A percentile compares a stretch with the other conserved stretches of the same genome.
Evolutionary conservation across 2,797 vertebrate species (phyloP).

Genomic region (Lutjanus campechanus): DNA sequence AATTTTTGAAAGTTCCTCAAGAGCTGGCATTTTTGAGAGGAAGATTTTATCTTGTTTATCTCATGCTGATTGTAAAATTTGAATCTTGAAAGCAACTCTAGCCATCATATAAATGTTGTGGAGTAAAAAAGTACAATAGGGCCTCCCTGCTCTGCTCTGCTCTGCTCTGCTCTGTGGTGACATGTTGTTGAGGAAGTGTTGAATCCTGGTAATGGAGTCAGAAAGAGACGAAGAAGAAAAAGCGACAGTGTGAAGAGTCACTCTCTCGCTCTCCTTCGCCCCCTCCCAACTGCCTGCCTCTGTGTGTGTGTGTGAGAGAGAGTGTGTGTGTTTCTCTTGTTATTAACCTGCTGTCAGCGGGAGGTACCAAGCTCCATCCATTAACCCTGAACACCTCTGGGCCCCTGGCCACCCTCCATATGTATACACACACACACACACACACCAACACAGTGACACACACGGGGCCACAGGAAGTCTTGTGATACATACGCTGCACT

Average conservation of each 20-base stretch:
- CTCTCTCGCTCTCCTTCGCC: conserved; percentile 34
- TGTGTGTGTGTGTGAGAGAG: conserved; percentile 4
- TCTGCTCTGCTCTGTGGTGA: too few species aligned
- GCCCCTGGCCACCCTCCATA: conserved; percentile 47
- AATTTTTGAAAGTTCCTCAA: too few species aligned
- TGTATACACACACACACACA: conserved; percentile 14
- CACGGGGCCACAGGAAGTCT: conserved; percentile 30
- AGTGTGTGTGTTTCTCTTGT: conserved; percentile 45
- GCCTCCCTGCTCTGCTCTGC: too few species aligned
- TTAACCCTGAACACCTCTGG: conserved; percentile 77
- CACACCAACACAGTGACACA: conserved; percentile 5
- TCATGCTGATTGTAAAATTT: too few species aligned
- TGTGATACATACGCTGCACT: conserved; percentile 41
- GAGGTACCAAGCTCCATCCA: conserved; percentile 72
- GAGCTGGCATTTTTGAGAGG: too few species aligned
- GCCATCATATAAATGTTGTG: too few species aligned
- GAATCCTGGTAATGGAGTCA: too few species aligned
- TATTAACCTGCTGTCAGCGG: conserved; percentile 78
- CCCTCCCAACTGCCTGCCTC: neutral
- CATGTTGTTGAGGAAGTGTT: too few species aligned
- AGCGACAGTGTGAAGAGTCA: conserved; percentile 11
- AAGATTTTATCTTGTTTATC: too few species aligned
- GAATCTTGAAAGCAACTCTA: too few species aligned
- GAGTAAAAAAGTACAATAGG: too few species aligned
- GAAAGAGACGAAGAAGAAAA: neutral